These are phyloP conservation scores for Clupea harengus DNA, from an alignment of 2,113 vertebrate species.

Conservation along the genomic window DNA sequence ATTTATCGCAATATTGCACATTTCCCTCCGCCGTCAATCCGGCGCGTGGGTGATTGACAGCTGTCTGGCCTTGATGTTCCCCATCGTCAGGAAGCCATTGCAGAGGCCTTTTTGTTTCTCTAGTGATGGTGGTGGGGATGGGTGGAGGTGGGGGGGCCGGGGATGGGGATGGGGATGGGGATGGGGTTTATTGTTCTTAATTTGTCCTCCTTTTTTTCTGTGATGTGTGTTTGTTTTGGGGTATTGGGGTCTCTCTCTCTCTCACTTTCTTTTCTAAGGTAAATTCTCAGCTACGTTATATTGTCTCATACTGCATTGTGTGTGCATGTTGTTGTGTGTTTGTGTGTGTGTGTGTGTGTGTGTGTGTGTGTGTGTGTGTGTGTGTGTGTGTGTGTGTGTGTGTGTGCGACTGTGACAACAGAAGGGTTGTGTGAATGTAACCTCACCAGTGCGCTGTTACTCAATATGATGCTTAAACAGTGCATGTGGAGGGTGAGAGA, in stretches of 20 bases:
- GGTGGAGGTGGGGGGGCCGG: too few relatives aligned
- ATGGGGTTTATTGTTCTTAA: neutral
- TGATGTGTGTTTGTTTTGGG: neutral
- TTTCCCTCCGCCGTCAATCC: conserved; percentile 67
- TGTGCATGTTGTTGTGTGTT: too few relatives aligned
- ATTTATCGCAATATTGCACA: conserved; percentile 79
- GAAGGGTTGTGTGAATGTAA: conserved; percentile 48
- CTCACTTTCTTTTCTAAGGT: neutral
- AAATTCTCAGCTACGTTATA: neutral
- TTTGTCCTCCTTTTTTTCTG: neutral
- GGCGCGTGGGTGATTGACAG: conserved; percentile 69
- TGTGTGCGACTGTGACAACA: conserved; percentile 50
- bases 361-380: neutral
- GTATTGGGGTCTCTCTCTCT: neutral
- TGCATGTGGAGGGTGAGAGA: neutral
- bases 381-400: conserved; percentile 29
- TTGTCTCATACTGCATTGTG: neutral
- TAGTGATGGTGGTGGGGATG: neutral
- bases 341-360: too few relatives aligned
- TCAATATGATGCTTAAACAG: neutral
- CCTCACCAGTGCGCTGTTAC: conserved; percentile 37
- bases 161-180: too few relatives aligned
- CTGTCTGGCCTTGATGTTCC: conserved; percentile 68
- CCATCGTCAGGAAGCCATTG: neutral
- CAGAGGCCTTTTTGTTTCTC: neutral